Evolutionary conservation across 1,140 invertebrate genomes (phyloP), one percentile per base, ranked within the genome.

Genomic region (Trialeurodes vaporariorum): DNA sequence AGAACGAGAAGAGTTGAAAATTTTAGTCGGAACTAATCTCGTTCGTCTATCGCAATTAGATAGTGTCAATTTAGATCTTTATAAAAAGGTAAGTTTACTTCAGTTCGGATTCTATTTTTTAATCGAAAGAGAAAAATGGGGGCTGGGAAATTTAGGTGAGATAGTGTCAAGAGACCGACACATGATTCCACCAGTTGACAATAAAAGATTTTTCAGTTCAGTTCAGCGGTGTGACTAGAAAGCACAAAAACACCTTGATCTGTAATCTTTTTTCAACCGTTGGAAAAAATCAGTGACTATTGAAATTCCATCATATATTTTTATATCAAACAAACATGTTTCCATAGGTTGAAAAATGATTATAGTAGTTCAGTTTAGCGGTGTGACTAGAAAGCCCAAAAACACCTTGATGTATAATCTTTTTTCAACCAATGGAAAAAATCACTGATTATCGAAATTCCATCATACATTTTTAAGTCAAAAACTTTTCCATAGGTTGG

Each of bases 31-130:
- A 25, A 99, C 97, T 0, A 99, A 99, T 82, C 81, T 99, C 64
- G 96, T 99, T 58, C 83, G 97, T 11, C 82, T 99, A 5, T 96
- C 94, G 62, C 96, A 99, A 76, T 81, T 99, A 64, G 96, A 99
- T 79, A 89, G 87, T n/a, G 90, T 98, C 34, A 93, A 93, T 40
- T 81, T 98, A 26, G 93, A 96, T 67, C 91, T 90, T 73, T 99
- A 98, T 79, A 87, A 92, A 72, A 91, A 93, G 77, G 86, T 89
- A 70, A 49, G 34, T 49, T 5, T 49, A 9, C 17, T 17, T 49
- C 34, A 49, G 5, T 49, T 49, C 34, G 5, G 5, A 49, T 49
- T 49, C 5, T 49, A 5, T 49, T 17, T 49, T 49, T 49, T 49
- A n/a, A n/a, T n/a, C n/a, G n/a, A n/a, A n/a, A n/a, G n/a, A n/a